Conservation (phyloP, 1,140 invertebrate genomes). For the Magallana gigas region DNA sequence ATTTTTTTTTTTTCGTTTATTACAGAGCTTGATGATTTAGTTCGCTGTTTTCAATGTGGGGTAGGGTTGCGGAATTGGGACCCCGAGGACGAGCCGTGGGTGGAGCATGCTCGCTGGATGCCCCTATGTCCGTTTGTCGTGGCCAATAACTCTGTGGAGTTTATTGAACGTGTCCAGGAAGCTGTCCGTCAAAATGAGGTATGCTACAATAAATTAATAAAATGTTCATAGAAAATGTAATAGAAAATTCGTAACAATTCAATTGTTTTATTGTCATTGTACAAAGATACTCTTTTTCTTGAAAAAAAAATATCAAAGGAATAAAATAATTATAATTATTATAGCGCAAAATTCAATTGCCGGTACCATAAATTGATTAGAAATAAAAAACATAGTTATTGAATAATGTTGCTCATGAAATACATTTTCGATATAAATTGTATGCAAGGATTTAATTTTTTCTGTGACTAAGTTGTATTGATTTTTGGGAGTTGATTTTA, state of each 20-base stretch:
- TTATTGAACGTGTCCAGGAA: not conserved
- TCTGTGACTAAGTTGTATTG: not conserved
- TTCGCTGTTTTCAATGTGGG: slow-evolving; percentile 42
- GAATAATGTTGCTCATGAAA: too few species aligned
- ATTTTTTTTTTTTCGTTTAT: not conserved
- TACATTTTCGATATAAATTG: not conserved
- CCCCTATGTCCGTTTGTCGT: slow-evolving; percentile 8
- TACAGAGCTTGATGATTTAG: slow-evolving; percentile 17
- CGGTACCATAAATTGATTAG: too few species aligned
- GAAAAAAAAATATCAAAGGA: too few species aligned
- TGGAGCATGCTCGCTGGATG: slow-evolving; percentile 39
- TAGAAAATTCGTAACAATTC: too few species aligned
- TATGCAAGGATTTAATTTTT: not conserved
- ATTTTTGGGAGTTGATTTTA: not conserved
- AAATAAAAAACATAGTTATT: too few species aligned
- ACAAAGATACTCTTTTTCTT: too few species aligned
- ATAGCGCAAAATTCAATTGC: too few species aligned
- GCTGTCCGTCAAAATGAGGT: not conserved
- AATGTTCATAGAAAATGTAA: too few species aligned
- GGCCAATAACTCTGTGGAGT: not conserved
- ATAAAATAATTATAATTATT: too few species aligned
- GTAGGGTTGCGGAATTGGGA: slow-evolving; percentile 41
- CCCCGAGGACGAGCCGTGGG: slow-evolving; percentile 43
- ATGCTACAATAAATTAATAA: not conserved
- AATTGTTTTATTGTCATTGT: too few species aligned